Percentiles rank a stretch among this genome's conserved stretches.
These are phyloP conservation scores for Tribolium freemani DNA, from an alignment of 2,888 invertebrate species.

Conservation along the genomic window DNA sequence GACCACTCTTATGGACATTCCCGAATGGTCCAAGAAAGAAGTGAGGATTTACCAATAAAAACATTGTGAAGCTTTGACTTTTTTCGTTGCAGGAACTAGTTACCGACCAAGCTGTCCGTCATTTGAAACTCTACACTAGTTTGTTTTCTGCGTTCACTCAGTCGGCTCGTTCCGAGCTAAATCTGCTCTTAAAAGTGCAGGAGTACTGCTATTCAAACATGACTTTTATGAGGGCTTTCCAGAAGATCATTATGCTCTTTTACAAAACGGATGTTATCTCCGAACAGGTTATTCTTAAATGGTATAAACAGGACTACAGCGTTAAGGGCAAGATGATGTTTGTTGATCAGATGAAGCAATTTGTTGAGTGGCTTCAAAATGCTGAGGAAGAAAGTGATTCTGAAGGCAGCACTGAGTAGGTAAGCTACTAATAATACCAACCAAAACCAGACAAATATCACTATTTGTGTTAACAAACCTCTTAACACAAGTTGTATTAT, in stretches of 20 bases:
- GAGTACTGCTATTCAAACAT: slow-evolving; percentile 99
- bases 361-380: slow-evolving; percentile 97
- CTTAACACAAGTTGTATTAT: neutral
- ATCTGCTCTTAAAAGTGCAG: slow-evolving; percentile 92
- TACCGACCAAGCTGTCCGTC: slow-evolving; percentile 94
- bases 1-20: slow-evolving; percentile 94
- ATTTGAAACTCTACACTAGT: slow-evolving; percentile 87
- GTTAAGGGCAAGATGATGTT: slow-evolving; percentile 97
- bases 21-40: slow-evolving; percentile 99
- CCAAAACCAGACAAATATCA: neutral
- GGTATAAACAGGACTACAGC: slow-evolving; percentile 92
- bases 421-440: slow-evolving; percentile 28
- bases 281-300: slow-evolving; percentile 95
- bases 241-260: slow-evolving; percentile 95
- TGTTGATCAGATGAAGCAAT: slow-evolving; percentile 98
- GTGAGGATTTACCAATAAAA: slow-evolving; percentile 47
- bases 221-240: slow-evolving; percentile 99
- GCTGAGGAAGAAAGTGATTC: slow-evolving; percentile 90
- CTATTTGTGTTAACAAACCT: neutral
- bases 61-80: neutral
- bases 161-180: slow-evolving; percentile 88
- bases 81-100: slow-evolving; percentile 78
- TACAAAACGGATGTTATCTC: slow-evolving; percentile 97
- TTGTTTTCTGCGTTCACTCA: slow-evolving; percentile 90
- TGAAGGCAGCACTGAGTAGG: slow-evolving; percentile 68